Conservation (phyloP, 2,797 vertebrate genomes). For the Phoeniculus purpureus region DNA sequence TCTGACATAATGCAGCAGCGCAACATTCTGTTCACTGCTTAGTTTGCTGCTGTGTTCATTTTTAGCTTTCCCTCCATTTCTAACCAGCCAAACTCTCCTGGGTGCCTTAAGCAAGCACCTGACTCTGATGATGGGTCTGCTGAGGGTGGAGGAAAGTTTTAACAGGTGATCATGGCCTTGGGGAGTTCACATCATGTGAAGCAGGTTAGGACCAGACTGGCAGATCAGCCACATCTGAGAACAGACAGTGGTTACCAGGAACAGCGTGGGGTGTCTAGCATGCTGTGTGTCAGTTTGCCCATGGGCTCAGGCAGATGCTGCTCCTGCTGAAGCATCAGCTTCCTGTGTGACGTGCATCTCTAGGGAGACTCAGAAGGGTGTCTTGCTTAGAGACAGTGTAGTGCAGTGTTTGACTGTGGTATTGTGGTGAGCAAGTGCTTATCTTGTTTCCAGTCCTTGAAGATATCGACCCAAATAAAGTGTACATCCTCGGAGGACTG, state of each 20-base stretch:
- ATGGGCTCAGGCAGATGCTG: background rate
- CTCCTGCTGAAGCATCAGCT: background rate
- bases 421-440: background rate
- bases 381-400: background rate
- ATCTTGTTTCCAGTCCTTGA: conserved; percentile 81
- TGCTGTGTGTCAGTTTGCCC: background rate
- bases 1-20: background rate
- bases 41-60: background rate
- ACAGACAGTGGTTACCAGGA: background rate
- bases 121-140: background rate
- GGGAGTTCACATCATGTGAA: background rate
- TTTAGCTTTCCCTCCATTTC: background rate
- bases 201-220: background rate
- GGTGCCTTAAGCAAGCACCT: background rate
- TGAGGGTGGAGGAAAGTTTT: background rate
- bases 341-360: background rate
- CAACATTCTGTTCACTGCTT: background rate
- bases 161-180: too few relatives aligned
- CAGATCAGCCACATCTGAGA: background rate
- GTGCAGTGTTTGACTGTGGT: background rate
- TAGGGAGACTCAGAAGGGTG: background rate
- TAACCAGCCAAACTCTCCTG: background rate
- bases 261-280: too few relatives aligned
- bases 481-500: conserved; percentile 93
- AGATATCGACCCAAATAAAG: conserved; percentile 81